Percentiles rank a stretch among this genome's conserved stretches.
These are phyloP conservation scores for Saguinus midas DNA, from an alignment of 2,113 vertebrate species.

Conservation along the genomic window DNA sequence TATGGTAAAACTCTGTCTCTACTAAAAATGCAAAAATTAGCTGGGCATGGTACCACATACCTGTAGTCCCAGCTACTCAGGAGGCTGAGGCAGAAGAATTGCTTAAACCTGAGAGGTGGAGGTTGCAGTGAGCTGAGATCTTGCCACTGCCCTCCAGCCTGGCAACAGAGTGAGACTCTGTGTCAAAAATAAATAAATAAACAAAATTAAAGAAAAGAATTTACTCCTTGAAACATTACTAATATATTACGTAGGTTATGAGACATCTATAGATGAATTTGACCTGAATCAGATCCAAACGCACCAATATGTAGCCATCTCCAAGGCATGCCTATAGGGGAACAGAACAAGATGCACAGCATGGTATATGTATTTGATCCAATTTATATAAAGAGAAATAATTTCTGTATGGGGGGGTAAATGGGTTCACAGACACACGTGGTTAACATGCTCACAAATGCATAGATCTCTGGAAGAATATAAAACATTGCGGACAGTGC, in stretches of 20 bases:
- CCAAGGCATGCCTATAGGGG: neutral
- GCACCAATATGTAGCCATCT: neutral
- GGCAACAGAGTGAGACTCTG: too few relatives aligned
- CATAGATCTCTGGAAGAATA: neutral
- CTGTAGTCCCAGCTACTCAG: too few relatives aligned
- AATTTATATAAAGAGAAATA: neutral
- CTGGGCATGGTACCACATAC: too few relatives aligned
- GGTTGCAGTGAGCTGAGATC: too few relatives aligned
- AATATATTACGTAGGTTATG: neutral
- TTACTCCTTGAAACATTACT: neutral
- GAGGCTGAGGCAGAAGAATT: too few relatives aligned
- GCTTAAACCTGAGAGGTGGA: too few relatives aligned
- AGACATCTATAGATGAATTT: neutral
- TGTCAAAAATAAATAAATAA: too few relatives aligned
- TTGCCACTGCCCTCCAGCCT: too few relatives aligned
- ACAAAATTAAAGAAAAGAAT: neutral
- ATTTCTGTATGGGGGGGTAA: neutral
- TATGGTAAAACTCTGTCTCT: too few relatives aligned
- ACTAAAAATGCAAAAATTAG: too few relatives aligned
- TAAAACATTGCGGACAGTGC: neutral
- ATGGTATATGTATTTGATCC: neutral
- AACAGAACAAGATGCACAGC: neutral
- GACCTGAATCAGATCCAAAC: neutral
- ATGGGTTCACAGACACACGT: neutral
- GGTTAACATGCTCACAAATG: neutral